A percentile compares a stretch with the other conserved stretches of the same genome.
These are phyloP conservation scores for Salminus brasiliensis DNA, from an alignment of 2,113 vertebrate genomes.

Conservation along the genomic window DNA sequence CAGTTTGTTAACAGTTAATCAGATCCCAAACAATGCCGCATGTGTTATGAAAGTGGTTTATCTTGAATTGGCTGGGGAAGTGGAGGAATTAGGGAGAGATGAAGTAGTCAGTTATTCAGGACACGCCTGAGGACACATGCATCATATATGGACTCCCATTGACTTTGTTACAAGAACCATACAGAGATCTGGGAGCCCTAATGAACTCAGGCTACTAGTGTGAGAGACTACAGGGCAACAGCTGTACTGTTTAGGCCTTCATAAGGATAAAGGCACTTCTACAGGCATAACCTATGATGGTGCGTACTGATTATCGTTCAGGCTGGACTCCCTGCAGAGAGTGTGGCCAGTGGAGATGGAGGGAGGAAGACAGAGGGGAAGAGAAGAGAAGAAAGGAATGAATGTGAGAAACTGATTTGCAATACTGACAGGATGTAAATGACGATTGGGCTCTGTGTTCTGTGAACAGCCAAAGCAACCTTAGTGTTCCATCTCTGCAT, in stretches of 20 bases:
- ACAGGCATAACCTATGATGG: conserved; percentile 55
- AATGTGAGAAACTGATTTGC: conserved; percentile 54
- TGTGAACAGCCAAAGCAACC: no score
- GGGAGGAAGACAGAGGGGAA: conserved; percentile 44
- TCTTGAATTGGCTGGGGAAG: background rate
- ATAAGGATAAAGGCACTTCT: conserved; percentile 28
- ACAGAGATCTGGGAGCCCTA: background rate
- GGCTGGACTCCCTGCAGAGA: conserved; percentile 79
- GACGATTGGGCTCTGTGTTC: background rate
- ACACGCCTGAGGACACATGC: conserved; percentile 38
- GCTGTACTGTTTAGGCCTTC: conserved; percentile 34
- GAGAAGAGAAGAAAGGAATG: conserved; percentile 48
- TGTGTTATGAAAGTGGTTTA: conserved; percentile 8
- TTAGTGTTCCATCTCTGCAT: no score
- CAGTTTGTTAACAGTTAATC: background rate
- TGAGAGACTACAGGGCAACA: conserved; percentile 38
- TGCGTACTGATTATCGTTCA: conserved; percentile 79
- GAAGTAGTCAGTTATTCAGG: conserved; percentile 27
- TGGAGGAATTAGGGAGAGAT: conserved; percentile 11
- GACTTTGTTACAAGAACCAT: background rate
- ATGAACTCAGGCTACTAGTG: conserved; percentile 42
- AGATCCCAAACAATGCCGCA: background rate
- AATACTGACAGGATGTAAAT: no score
- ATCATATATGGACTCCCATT: conserved; percentile 22
- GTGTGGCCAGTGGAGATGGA: conserved; percentile 54